phyloP scores from a whole-genome alignment of 2,888 invertebrate species.

The Torymus tubicola region DNA sequence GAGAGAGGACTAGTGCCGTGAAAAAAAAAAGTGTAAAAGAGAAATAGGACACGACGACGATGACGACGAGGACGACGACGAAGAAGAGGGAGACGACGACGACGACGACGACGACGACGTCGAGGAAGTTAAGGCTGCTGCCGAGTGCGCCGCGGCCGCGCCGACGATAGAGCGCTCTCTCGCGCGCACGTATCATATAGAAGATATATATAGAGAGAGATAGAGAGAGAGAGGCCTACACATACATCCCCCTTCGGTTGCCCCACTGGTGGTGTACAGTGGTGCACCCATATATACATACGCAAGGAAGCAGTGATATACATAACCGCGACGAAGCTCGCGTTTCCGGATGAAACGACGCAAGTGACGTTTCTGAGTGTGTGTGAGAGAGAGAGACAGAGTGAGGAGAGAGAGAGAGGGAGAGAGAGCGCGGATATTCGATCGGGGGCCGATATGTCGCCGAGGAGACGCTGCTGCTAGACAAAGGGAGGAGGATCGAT shows the following conservation, averaged over 20 bases:
- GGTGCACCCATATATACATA: neutral
- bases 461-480: constrained; percentile 45
- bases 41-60: no score
- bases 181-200: no score
- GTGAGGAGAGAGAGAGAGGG: neutral
- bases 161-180: constrained; percentile 59
- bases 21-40: no score
- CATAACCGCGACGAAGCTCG: neutral
- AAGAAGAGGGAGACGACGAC: constrained; percentile 48
- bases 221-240: neutral
- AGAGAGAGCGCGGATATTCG: constrained; percentile 26
- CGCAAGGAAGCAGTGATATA: neutral
- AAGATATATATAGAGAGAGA: neutral
- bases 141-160: constrained; percentile 62
- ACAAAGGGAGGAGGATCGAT: constrained; percentile 32
- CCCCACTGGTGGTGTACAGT: no score
- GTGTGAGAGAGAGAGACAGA: neutral
- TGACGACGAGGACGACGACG: neutral
- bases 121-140: constrained; percentile 1
- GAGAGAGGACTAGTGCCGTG: no score
- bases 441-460: constrained; percentile 42
- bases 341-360: constrained; percentile 43
- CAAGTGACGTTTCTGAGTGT: constrained; percentile 33
- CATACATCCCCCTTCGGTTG: neutral
- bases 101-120: constrained; percentile 53